Evolutionary conservation across 23 tunicate genomes (phyloP).

Genomic region (Styela clava): DNA sequence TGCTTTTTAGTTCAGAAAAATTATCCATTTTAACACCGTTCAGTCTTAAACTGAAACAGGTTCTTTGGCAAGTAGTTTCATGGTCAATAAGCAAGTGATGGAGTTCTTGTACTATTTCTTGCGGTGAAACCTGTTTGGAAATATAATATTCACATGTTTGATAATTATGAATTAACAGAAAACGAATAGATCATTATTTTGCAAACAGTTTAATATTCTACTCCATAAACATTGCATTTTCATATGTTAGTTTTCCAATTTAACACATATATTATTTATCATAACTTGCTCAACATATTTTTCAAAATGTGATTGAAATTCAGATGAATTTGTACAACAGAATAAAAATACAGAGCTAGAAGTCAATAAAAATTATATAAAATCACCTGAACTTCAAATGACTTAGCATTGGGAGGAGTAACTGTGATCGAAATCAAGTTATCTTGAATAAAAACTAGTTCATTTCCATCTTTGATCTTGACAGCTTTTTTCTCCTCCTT

Average conservation of each 20-base stretch:
- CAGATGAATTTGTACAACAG: no score
- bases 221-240: neutral
- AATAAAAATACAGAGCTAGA: no score
- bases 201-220: neutral
- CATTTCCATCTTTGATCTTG: constrained; percentile 51
- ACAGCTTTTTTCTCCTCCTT: constrained; percentile 5
- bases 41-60: constrained; percentile 83
- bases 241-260: neutral
- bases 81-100: constrained; percentile 87
- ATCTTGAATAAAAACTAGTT: constrained; percentile 72
- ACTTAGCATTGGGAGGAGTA: constrained; percentile 60
- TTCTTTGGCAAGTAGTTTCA: constrained; percentile 93
- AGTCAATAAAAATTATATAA: no score
- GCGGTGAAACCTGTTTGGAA: constrained; percentile 69
- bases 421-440: constrained; percentile 63
- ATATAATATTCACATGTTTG: no score
- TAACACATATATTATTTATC: no score
- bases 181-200: neutral
- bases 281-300: no score
- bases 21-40: constrained; percentile 83
- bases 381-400: constrained; percentile 83
- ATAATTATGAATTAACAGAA: neutral
- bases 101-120: constrained; percentile 97
- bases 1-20: constrained; percentile 78
- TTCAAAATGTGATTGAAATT: no score